These are phyloP conservation scores for Napeogenes inachia DNA, from an alignment of 2,888 invertebrate species.

Conservation along the genomic window DNA sequence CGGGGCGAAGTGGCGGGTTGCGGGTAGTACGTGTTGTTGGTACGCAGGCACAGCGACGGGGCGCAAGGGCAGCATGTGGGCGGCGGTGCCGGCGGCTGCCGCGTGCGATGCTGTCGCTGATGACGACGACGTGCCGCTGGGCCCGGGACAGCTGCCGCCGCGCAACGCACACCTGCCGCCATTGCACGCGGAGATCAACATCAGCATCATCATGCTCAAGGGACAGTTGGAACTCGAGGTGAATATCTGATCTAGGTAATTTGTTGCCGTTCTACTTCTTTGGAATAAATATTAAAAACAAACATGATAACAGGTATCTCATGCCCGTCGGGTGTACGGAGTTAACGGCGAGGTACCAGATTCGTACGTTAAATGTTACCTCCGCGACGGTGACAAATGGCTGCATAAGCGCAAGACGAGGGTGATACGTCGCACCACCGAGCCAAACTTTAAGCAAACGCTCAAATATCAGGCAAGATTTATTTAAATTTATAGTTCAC, in stretches of 20 bases:
- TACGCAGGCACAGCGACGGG: conserved; percentile 73
- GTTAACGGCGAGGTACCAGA: conserved; percentile 87
- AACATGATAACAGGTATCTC: conserved; percentile 53
- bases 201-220: conserved; percentile 93
- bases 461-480: conserved; percentile 85
- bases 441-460: conserved; percentile 92
- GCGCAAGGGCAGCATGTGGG: conserved; percentile 77
- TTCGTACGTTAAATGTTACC: conserved; percentile 95
- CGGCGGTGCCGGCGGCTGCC: conserved; percentile 69
- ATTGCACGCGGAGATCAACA: conserved; percentile 88
- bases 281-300: background rate
- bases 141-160: conserved; percentile 89
- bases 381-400: conserved; percentile 92
- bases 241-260: conserved; percentile 21
- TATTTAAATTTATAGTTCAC: background rate
- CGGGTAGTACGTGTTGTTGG: conserved; percentile 44
- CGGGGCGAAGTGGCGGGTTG: conserved; percentile 31
- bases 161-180: conserved; percentile 83
- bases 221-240: conserved; percentile 94
- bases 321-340: conserved; percentile 69
- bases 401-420: conserved; percentile 94
- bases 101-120: conserved; percentile 56
- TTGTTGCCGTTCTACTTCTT: background rate
- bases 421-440: conserved; percentile 86
- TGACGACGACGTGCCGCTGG: conserved; percentile 79